Percentiles rank a stretch among this genome's conserved stretches.
phyloP scores from a whole-genome alignment of 2,113 vertebrate species.

The Engystomops pustulosus region DNA sequence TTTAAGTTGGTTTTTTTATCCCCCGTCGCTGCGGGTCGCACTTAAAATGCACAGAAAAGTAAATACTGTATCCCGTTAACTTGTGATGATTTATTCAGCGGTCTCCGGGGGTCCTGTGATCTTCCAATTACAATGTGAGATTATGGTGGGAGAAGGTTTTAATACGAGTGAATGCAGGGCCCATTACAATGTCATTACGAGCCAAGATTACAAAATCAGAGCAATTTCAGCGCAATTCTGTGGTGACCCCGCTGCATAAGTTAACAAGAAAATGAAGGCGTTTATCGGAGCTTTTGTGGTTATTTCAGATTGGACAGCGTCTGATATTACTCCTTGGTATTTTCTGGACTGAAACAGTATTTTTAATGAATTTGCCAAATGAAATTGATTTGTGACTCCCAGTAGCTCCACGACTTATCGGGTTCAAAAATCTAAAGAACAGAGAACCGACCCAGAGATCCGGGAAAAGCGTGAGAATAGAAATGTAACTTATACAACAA shows the following conservation, averaged over 20 bases:
- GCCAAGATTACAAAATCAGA: slow-evolving; percentile 58
- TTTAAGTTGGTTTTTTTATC: slow-evolving; percentile 36
- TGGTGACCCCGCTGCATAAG: slow-evolving; percentile 59
- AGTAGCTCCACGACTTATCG: slow-evolving; percentile 19
- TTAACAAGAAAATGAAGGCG: slow-evolving; percentile 56
- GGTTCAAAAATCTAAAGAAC: slow-evolving; percentile 37
- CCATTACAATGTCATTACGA: slow-evolving; percentile 61
- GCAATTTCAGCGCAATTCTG: slow-evolving; percentile 58
- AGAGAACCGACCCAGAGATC: neutral
- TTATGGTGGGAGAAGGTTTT: slow-evolving; percentile 60
- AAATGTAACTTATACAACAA: no score
- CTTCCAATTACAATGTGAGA: slow-evolving; percentile 60
- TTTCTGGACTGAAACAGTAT: slow-evolving; percentile 44
- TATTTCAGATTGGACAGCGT: slow-evolving; percentile 49
- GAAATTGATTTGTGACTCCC: slow-evolving; percentile 54
- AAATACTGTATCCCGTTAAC: slow-evolving; percentile 56
- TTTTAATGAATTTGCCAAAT: slow-evolving; percentile 57
- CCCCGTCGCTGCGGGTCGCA: slow-evolving; percentile 42
- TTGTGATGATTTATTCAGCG: slow-evolving; percentile 58
- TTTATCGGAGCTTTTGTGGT: slow-evolving; percentile 52
- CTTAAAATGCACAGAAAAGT: slow-evolving; percentile 58
- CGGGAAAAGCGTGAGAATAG: no score
- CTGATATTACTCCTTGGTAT: slow-evolving; percentile 47
- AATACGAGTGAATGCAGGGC: slow-evolving; percentile 59
- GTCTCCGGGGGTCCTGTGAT: slow-evolving; percentile 55